A percentile compares a stretch with the other conserved stretches of the same genome.
phyloP scores from a whole-genome alignment of 1,140 invertebrate species.

The Popillia japonica region DNA sequence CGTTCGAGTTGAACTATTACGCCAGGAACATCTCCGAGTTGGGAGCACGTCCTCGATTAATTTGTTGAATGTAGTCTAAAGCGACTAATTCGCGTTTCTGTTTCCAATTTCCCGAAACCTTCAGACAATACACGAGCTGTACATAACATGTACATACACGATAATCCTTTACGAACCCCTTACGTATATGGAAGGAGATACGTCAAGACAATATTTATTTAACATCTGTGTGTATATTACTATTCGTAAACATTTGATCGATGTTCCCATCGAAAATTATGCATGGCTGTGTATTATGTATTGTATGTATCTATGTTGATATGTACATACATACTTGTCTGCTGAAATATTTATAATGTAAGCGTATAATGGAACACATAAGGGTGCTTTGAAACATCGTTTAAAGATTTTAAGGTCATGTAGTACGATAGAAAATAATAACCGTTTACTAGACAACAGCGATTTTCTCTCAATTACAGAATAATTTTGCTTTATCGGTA shows the following conservation, averaged over 20 bases:
- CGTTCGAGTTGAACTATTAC: not conserved
- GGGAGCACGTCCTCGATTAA: not conserved
- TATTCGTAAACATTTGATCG: not conserved
- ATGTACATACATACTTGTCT: too few species aligned
- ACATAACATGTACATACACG: not conserved
- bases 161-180: not conserved
- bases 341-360: too few species aligned
- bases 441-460: too few species aligned
- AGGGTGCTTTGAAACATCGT: too few species aligned
- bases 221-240: not conserved
- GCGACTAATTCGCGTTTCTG: slow-evolving; percentile 4
- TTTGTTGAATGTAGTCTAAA: slow-evolving; percentile 5
- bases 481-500: too few species aligned
- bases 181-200: not conserved
- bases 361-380: too few species aligned
- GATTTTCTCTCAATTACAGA: too few species aligned
- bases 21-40: not conserved
- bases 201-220: not conserved
- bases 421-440: too few species aligned
- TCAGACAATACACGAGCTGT: not conserved
- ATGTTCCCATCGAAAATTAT: not conserved
- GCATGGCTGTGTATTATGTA: too few species aligned
- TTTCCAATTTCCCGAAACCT: not conserved
- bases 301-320: too few species aligned
- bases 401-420: too few species aligned